Base-by-base conservation (phyloP, 2,113 vertebrate genomes). In the Callorhinus ursinus region DNA sequence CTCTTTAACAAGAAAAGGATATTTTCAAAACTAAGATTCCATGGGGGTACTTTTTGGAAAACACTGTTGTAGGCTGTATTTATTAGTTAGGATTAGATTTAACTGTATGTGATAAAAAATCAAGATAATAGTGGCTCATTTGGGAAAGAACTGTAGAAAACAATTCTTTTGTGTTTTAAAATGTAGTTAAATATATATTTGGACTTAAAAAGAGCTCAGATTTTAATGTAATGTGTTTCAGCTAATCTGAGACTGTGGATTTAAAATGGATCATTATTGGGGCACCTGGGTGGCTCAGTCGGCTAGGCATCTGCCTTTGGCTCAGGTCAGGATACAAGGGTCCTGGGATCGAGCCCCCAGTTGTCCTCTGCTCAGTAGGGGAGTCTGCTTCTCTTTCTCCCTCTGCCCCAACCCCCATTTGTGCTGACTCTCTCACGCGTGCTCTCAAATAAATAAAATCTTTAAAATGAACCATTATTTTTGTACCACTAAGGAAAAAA, bases 201-300 rank as follows among this genome's bases (percentile, higher is more conserved):
- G 77, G 36, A 91, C n/a, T 85, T 4, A 31, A 65, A 69, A 93
- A 79, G 53, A 80, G 28, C 36, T 83, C 19, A 36, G 51, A 49
- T 95, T 96, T 95, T 84, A 91, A 53, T 53, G 36, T 65, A n/a
- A 55, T 65, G 12, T 91, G 65, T 85, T 88, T 96, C 15, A 93
- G 22, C 21, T 65, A 65, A 71, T 86, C 46, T 49, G 63, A 87
- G 22, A 46, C 36, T 61, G 15, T 74, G 80, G 21, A 90, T 53
- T 53, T 90, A 86, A 94, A 89, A 63, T 79, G 61, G 69, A 71
- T 46, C 33, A n/a, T 80, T 93, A 77, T 67, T 67, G 67, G 33
- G n/a, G 67, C 67, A 36, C n/a, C n/a, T 69, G 18, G 33, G 7
- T 36, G n/a, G 67, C 67, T 69, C 67, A 36, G n/a, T 36, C 0